These are phyloP conservation scores for Lasioglossum oenotherae DNA, from an alignment of 2,888 invertebrate genomes.

Conservation along the genomic window DNA sequence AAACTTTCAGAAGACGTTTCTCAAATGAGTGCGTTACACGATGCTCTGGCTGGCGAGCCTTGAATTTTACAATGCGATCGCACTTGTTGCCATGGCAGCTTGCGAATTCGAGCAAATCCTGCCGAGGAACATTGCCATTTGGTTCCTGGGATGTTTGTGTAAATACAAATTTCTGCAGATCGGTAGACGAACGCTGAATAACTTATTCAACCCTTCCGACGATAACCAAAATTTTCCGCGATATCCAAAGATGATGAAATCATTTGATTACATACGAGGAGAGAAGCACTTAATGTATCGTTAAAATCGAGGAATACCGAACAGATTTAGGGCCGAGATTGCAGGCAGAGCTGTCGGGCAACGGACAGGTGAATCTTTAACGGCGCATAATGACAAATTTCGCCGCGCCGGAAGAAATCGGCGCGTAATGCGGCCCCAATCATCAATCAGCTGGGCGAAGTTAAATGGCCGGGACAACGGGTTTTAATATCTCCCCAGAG, in stretches of 20 bases:
- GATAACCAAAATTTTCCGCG: not conserved
- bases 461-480: constrained; percentile 83
- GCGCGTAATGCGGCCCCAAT: constrained; percentile 74
- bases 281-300: not conserved
- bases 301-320: not conserved
- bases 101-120: not conserved
- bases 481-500: constrained; percentile 83
- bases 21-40: not conserved
- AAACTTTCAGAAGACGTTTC: not conserved
- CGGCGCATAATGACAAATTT: constrained; percentile 57
- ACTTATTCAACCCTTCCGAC: no score
- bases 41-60: not conserved
- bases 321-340: not conserved
- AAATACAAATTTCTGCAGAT: not conserved
- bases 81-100: not conserved
- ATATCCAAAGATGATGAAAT: not conserved
- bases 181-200: not conserved
- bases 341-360: not conserved
- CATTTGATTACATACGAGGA: no score
- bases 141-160: not conserved
- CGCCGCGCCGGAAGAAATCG: constrained; percentile 62
- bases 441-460: constrained; percentile 82
- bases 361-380: constrained; percentile 53
- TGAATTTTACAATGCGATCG: not conserved
- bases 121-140: not conserved